A percentile compares a stretch with the other conserved stretches of the same genome.
phyloP scores from a whole-genome alignment of 2,113 vertebrate species.

The Shinisaurus crocodilurus region DNA sequence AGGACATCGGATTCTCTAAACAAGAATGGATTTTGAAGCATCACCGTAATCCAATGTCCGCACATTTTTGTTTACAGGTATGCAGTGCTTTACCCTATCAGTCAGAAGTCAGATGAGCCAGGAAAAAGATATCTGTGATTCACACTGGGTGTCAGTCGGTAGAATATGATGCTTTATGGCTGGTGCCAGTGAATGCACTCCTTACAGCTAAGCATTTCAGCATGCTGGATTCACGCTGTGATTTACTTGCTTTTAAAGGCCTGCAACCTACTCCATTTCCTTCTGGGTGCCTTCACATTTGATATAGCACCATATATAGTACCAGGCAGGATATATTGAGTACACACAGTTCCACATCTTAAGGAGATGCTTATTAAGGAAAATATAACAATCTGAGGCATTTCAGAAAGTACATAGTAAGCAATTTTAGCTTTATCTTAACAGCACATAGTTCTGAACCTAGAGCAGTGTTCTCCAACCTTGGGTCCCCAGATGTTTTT shows the following conservation, averaged over 20 bases:
- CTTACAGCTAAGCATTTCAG: background rate
- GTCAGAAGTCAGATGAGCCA: background rate
- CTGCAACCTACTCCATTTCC: background rate
- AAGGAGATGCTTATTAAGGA: background rate
- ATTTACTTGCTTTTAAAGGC: constrained; percentile 3
- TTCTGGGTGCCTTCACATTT: background rate
- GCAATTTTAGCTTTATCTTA: background rate
- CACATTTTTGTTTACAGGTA: background rate
- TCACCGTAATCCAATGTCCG: background rate
- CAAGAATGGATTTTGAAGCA: constrained; percentile 3
- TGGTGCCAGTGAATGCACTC: background rate
- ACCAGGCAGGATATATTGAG: background rate
- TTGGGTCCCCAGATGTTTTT: too few relatives aligned
- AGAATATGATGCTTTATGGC: background rate
- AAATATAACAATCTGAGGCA: background rate
- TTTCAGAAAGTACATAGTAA: background rate
- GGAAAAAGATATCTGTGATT: background rate
- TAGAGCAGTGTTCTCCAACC: too few relatives aligned
- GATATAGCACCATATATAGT: background rate
- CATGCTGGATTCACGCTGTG: background rate
- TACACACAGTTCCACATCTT: background rate
- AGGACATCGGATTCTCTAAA: background rate
- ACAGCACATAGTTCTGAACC: background rate
- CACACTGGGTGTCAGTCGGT: background rate
- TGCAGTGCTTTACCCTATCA: background rate